Percentiles rank a stretch among this genome's conserved stretches.
Evolutionary conservation across 2,797 vertebrate genomes (phyloP).

Genomic region (Tokudaia muenninki): DNA sequence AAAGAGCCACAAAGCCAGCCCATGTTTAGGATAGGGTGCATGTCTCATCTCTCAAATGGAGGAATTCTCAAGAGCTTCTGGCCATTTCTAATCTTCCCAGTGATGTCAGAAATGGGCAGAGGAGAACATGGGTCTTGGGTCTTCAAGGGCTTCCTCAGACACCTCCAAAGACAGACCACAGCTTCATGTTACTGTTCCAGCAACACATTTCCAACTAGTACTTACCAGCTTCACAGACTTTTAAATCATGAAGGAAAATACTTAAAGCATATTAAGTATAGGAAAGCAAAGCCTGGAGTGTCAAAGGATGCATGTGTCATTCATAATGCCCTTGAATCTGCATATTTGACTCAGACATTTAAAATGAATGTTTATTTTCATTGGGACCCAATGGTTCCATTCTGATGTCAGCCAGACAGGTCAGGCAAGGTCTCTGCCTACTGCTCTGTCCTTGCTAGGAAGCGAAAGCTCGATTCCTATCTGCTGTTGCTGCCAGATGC

Average conservation of each 20-base stretch:
- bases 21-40: neutral
- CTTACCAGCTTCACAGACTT: neutral
- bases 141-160: neutral
- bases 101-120: neutral
- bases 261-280: neutral
- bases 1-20: neutral
- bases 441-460: constrained; percentile 1
- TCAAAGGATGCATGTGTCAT: neutral
- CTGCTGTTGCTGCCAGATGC: neutral
- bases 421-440: neutral
- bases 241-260: constrained; percentile 4
- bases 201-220: neutral
- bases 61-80: neutral
- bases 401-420: neutral
- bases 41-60: neutral
- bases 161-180: neutral
- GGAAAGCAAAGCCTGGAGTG: neutral
- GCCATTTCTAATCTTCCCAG: neutral
- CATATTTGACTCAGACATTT: constrained; percentile 13
- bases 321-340: neutral
- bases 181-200: neutral
- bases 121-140: neutral
- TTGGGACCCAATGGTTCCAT: neutral
- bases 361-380: constrained; percentile 24
- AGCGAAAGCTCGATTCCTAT: neutral